Conservation (phyloP, 53 echinoderm and acorn worm species). For the Holothuria leucospilota region DNA sequence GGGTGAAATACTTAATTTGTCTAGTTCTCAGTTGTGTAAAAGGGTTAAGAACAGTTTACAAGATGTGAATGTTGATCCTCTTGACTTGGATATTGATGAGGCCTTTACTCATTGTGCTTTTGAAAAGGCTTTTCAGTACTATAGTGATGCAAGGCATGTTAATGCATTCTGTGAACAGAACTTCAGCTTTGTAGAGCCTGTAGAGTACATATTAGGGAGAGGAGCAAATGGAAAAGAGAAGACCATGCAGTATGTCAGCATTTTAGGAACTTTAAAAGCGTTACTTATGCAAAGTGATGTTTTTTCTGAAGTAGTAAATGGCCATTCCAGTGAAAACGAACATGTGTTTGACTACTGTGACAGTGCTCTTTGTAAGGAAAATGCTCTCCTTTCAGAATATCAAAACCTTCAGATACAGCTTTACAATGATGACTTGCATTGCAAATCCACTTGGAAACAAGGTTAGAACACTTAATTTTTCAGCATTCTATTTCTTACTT, state of each 20-base stretch:
- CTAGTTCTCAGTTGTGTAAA: neutral
- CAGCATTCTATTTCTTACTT: constrained; percentile 26
- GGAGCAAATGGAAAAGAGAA: constrained; percentile 21
- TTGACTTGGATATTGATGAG: neutral
- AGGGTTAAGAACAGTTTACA: neutral
- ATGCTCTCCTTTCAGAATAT: too few relatives aligned
- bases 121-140: constrained; percentile 20
- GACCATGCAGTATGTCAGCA: constrained; percentile 25
- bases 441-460: constrained; percentile 14
- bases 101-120: neutral
- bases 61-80: constrained; percentile 27
- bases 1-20: neutral
- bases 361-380: too few relatives aligned
- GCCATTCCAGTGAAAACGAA: too few relatives aligned
- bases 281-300: too few relatives aligned
- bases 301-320: too few relatives aligned
- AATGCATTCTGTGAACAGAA: constrained; percentile 19
- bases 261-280: too few relatives aligned
- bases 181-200: constrained; percentile 17
- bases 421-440: too few relatives aligned
- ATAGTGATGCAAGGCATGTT: constrained; percentile 29
- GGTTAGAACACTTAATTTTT: constrained; percentile 28
- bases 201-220: too few relatives aligned
- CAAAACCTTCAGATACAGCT: too few relatives aligned
- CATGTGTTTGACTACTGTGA: too few relatives aligned